These are phyloP conservation scores for Castor canadensis DNA, from an alignment of 2,113 vertebrate species.

Conservation along the genomic window DNA sequence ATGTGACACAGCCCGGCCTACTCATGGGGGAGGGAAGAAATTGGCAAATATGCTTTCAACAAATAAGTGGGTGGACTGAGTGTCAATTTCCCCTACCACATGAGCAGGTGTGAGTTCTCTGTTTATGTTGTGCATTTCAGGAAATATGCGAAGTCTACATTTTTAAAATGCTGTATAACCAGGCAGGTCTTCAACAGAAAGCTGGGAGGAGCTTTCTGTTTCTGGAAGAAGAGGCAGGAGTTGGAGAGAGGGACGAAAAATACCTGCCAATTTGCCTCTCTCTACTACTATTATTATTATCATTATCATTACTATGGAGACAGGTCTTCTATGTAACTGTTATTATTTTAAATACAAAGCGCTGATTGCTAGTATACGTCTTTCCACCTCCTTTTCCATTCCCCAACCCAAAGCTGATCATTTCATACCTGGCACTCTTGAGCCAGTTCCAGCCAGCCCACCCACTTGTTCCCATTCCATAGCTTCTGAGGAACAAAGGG, in stretches of 20 bases:
- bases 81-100: background rate
- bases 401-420: background rate
- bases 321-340: background rate
- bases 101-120: conserved; percentile 19
- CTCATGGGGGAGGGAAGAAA: background rate
- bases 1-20: background rate
- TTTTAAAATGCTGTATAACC: conserved; percentile 3
- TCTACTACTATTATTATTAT: background rate
- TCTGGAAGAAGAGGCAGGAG: too few species aligned
- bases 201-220: background rate
- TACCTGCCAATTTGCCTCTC: background rate
- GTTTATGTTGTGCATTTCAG: background rate
- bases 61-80: background rate
- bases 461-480: background rate
- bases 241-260: background rate
- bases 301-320: background rate
- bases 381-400: background rate
- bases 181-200: background rate
- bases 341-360: conserved; percentile 25
- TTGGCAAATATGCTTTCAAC: background rate
- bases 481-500: background rate
- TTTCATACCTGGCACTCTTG: background rate
- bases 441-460: background rate
- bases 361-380: background rate
- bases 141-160: background rate